These are phyloP conservation scores for Morus bassanus DNA, from an alignment of 2,797 vertebrate species.

Conservation along the genomic window DNA sequence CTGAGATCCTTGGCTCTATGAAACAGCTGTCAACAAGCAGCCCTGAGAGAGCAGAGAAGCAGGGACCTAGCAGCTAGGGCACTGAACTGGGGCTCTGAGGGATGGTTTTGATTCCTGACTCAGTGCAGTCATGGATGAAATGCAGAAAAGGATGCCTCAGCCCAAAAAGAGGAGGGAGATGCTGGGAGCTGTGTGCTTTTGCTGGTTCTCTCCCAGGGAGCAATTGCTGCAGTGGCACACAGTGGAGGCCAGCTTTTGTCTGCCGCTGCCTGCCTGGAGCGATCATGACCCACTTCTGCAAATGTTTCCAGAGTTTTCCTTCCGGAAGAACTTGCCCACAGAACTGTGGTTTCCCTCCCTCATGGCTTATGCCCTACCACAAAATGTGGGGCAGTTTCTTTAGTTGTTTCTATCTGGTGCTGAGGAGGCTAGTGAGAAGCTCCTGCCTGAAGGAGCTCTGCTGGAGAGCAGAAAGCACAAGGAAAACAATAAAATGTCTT, in stretches of 20 bases:
- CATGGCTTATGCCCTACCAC: not conserved
- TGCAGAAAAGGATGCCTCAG: not conserved
- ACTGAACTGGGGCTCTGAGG: not conserved
- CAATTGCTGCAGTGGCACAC: rapidly evolving
- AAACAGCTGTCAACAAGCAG: constrained; percentile 33
- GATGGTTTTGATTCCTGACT: constrained; percentile 4
- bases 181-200: not conserved
- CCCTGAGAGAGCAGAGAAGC: not conserved
- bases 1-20: not conserved
- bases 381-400: not conserved
- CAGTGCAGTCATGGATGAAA: not conserved
- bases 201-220: not conserved
- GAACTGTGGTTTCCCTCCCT: not conserved
- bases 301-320: not conserved
- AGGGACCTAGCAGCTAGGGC: not conserved
- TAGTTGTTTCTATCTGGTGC: not conserved
- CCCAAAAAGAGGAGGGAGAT: not conserved
- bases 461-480: constrained; percentile 12
- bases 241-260: not conserved
- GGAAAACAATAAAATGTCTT: constrained; percentile 17
- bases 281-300: not conserved
- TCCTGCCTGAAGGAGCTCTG: not conserved
- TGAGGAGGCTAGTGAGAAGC: not conserved
- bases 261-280: not conserved
- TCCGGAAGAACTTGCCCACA: not conserved